phyloP scores from a whole-genome alignment of 2,888 invertebrate genomes.

The Drosophila ustulata region DNA sequence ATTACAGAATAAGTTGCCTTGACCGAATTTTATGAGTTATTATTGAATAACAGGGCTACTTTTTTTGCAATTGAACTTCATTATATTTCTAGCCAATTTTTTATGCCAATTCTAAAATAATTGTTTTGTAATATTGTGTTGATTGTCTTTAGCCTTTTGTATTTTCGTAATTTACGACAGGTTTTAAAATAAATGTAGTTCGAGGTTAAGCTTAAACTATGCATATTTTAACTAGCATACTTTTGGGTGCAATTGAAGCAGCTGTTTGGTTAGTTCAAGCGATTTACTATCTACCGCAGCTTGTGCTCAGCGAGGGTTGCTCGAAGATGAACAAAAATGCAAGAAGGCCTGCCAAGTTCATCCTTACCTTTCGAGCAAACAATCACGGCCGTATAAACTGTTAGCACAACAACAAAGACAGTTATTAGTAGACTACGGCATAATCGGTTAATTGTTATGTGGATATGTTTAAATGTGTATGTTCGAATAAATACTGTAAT shows the following conservation, averaged over 20 bases:
- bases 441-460: slow-evolving; percentile 6
- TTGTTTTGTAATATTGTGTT: too few species aligned
- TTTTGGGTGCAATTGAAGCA: slow-evolving; percentile 26
- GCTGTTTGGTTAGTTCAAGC: slow-evolving; percentile 28
- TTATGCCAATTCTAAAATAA: too few species aligned
- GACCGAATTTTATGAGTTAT: too few species aligned
- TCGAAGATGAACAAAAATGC: neutral
- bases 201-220: neutral
- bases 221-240: neutral
- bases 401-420: slow-evolving; percentile 51
- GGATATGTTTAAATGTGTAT: neutral
- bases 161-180: too few species aligned
- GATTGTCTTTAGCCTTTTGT: too few species aligned
- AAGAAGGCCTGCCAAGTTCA: slow-evolving; percentile 1
- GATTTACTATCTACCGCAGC: slow-evolving; percentile 5
- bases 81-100: too few species aligned
- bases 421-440: slow-evolving; percentile 59
- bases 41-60: too few species aligned
- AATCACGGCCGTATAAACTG: slow-evolving; percentile 60
- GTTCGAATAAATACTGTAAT: slow-evolving; percentile 5
- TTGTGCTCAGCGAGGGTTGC: slow-evolving; percentile 22
- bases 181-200: neutral
- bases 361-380: slow-evolving; percentile 58
- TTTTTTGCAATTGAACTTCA: too few species aligned
- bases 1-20: neutral